Percentiles rank a stretch among this genome's conserved stretches.
These are phyloP conservation scores for Indri indri DNA, from an alignment of 2,113 vertebrate species.

Conservation along the genomic window DNA sequence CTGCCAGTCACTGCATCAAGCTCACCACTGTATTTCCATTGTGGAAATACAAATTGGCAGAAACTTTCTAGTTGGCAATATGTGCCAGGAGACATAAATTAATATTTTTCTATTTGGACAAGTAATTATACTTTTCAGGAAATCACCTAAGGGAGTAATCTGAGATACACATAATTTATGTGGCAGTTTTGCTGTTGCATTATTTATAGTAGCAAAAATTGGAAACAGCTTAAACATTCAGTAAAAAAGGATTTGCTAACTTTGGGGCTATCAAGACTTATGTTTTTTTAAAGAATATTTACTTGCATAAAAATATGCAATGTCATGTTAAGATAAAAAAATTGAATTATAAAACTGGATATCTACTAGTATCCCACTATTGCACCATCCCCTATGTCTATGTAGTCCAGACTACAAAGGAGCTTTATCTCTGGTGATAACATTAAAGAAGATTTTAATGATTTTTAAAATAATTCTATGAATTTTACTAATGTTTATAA, in stretches of 20 bases:
- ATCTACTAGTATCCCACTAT: not conserved
- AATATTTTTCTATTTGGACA: not conserved
- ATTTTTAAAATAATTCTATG: not conserved
- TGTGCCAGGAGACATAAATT: not conserved
- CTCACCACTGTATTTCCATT: too few relatives aligned
- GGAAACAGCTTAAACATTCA: slow-evolving; percentile 6
- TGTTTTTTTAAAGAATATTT: not conserved
- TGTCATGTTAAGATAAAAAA: not conserved
- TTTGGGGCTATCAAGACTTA: not conserved
- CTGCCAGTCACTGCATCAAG: not conserved
- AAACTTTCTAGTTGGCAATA: not conserved
- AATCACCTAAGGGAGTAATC: not conserved
- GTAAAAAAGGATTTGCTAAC: not conserved
- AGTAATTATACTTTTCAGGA: not conserved
- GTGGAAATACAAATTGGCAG: not conserved
- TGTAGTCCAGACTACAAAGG: not conserved
- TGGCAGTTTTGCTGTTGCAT: not conserved
- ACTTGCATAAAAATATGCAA: not conserved
- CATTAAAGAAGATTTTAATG: not conserved
- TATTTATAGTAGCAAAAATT: not conserved
- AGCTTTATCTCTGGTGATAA: not conserved
- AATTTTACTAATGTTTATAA: slow-evolving; percentile 14
- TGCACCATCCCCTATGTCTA: not conserved
- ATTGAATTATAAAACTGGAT: not conserved
- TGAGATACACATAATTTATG: not conserved